Evolutionary conservation across 2,113 vertebrate species (phyloP).

Genomic region (Ictalurus furcatus): DNA sequence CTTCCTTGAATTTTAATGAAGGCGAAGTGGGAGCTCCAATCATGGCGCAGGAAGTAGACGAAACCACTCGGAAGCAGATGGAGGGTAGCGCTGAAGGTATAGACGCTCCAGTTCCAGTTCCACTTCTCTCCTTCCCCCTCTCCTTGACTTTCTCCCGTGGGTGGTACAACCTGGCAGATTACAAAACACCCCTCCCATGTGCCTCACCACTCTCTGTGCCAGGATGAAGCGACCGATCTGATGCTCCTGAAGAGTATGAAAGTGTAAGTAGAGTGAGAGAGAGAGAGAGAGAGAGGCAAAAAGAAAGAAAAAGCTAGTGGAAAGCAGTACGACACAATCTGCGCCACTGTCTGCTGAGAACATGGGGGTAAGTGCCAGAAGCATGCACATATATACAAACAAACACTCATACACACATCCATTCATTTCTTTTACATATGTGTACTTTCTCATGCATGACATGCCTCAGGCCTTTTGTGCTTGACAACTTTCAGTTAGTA

Average conservation of each 20-base stretch:
- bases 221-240: slow-evolving; percentile 73
- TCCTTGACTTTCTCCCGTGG: slow-evolving; percentile 55
- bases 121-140: slow-evolving; percentile 45
- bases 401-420: slow-evolving; percentile 14
- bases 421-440: not conserved
- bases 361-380: slow-evolving; percentile 69
- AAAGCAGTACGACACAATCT: slow-evolving; percentile 56
- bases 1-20: slow-evolving; percentile 64
- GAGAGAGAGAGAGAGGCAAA: slow-evolving; percentile 13
- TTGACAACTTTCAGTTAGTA: not conserved
- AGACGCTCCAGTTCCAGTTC: slow-evolving; percentile 41
- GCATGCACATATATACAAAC: slow-evolving; percentile 42
- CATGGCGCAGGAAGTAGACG: slow-evolving; percentile 56
- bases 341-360: slow-evolving; percentile 57
- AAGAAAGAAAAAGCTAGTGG: slow-evolving; percentile 50
- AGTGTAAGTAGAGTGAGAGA: slow-evolving; percentile 24
- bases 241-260: slow-evolving; percentile 64
- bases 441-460: slow-evolving; percentile 30
- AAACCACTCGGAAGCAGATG: slow-evolving; percentile 67
- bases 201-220: slow-evolving; percentile 77
- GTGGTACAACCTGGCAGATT: slow-evolving; percentile 87
- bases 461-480: slow-evolving; percentile 11
- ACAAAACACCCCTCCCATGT: slow-evolving; percentile 87
- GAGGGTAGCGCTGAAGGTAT: slow-evolving; percentile 69
- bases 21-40: slow-evolving; percentile 64